These are phyloP conservation scores for Falcunculus frontatus DNA, from an alignment of 2,113 vertebrate genomes.

Conservation along the genomic window DNA sequence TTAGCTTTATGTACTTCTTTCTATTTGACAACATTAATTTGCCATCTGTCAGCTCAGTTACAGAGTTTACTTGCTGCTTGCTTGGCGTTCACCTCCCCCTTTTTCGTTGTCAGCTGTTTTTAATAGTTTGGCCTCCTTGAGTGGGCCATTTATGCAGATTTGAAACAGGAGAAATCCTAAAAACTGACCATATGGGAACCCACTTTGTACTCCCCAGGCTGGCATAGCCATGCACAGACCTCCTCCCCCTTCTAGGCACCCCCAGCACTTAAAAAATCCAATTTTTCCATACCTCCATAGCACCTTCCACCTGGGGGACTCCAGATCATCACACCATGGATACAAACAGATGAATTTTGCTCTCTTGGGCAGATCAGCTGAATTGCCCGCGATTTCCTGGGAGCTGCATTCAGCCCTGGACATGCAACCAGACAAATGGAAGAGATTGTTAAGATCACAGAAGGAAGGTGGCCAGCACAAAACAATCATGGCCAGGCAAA, in stretches of 20 bases:
- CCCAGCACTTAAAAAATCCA: background rate
- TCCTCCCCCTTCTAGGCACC: background rate
- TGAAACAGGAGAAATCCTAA: conserved; percentile 49
- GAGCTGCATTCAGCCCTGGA: background rate
- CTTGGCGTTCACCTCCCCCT: conserved; percentile 25
- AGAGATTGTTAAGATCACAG: background rate
- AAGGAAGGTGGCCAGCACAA: background rate
- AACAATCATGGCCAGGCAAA: background rate
- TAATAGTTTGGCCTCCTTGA: conserved; percentile 54
- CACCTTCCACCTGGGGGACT: background rate
- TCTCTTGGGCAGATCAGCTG: background rate
- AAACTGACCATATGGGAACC: conserved; percentile 36
- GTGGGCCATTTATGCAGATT: conserved; percentile 45
- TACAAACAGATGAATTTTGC: background rate
- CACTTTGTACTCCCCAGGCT: background rate
- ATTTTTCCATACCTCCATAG: background rate
- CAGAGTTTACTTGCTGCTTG: conserved; percentile 60
- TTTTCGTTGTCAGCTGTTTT: conserved; percentile 57
- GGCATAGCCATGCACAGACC: conserved; percentile 2
- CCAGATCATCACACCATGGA: background rate
- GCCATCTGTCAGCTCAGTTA: conserved; percentile 66
- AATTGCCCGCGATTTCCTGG: background rate
- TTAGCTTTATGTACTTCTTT: conserved; percentile 61
- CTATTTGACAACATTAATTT: conserved; percentile 69
- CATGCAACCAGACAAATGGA: background rate